phyloP scores from a whole-genome alignment of 2,888 invertebrate genomes.

The Chirona hameri region DNA sequence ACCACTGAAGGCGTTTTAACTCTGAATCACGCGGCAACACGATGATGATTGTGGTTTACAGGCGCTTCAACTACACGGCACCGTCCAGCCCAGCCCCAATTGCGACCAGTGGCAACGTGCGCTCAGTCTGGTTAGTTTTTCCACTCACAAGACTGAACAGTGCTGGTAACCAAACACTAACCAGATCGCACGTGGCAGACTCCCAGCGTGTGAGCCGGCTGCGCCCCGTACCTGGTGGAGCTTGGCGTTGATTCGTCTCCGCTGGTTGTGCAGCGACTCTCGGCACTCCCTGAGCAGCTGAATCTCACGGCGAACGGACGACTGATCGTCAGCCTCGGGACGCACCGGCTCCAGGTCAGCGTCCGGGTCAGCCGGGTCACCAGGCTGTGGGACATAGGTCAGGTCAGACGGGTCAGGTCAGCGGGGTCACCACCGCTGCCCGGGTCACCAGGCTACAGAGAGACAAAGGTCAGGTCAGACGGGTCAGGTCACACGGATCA shows the following conservation, averaged over 20 bases:
- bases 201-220: too few species aligned
- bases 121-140: too few species aligned
- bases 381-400: background rate
- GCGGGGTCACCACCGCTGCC: background rate
- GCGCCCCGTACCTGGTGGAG: slow-evolving; percentile 57
- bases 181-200: too few species aligned
- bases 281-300: slow-evolving; percentile 71
- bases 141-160: too few species aligned
- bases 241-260: slow-evolving; percentile 68
- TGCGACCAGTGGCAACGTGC: too few species aligned
- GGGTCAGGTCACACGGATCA: background rate
- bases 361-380: background rate
- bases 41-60: too few species aligned
- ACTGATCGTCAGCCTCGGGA: slow-evolving; percentile 42
- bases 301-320: slow-evolving; percentile 71
- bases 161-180: slow-evolving; percentile 2
- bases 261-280: slow-evolving; percentile 70
- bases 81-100: too few species aligned
- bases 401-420: background rate
- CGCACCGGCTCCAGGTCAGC: background rate
- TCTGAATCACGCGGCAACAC: too few species aligned
- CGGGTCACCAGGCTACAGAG: background rate
- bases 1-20: too few species aligned
- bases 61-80: too few species aligned
- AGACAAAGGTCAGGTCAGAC: background rate